Evolutionary conservation across 2,113 vertebrate species (phyloP).

Genomic region (Ranitomeya variabilis): DNA sequence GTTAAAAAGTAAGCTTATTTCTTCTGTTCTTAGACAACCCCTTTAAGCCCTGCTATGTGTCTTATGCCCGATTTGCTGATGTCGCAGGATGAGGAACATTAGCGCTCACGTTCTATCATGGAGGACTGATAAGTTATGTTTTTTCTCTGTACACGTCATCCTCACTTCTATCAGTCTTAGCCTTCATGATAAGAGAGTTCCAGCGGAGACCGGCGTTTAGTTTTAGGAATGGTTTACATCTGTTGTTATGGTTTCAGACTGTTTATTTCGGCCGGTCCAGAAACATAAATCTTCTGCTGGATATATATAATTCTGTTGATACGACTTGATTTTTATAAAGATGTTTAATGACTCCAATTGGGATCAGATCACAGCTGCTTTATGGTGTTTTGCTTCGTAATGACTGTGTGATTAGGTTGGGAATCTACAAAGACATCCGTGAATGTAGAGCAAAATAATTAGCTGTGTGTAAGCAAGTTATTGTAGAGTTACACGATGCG

Average conservation of each 20-base stretch:
- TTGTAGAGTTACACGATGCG: not conserved
- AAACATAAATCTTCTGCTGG: conserved; percentile 59
- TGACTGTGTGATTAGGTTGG: not conserved
- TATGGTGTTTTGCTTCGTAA: not conserved
- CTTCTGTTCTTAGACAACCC: too few species aligned
- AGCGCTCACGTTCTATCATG: not conserved
- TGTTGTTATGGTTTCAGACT: not conserved
- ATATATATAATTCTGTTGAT: conserved; percentile 30
- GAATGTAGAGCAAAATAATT: not conserved
- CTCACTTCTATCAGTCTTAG: not conserved
- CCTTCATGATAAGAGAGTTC: not conserved
- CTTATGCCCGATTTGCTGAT: not conserved
- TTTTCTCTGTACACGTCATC: not conserved
- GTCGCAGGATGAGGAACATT: too few species aligned
- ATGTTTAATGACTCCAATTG: conserved; percentile 30
- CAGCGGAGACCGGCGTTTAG: not conserved
- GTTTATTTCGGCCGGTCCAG: conserved; percentile 11
- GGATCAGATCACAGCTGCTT: not conserved
- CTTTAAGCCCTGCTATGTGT: not conserved
- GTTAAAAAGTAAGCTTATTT: too few species aligned
- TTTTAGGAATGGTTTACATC: conserved; percentile 7
- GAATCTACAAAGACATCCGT: not conserved
- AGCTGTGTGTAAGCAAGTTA: not conserved
- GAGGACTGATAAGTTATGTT: not conserved
- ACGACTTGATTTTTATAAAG: conserved; percentile 39